Base-by-base conservation (phyloP, 1,140 invertebrate species). In the Monochamus saltuarius region DNA sequence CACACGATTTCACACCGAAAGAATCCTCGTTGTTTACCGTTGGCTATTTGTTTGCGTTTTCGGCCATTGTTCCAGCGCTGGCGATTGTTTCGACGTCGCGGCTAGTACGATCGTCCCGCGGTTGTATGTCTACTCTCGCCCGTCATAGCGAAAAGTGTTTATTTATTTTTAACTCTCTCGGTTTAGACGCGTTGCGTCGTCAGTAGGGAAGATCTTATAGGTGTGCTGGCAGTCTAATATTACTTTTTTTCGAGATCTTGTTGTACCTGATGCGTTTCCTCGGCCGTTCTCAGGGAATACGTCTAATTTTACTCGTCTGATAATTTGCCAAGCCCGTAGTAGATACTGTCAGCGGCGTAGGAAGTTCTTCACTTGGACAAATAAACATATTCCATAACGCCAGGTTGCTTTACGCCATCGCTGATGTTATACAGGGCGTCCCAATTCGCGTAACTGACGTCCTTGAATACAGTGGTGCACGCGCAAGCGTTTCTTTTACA, bases 161-260 rank as follows among this genome's bases (percentile, higher is more conserved):
- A 67, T 67, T 67, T 67, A 67, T 67, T 67, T 67, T 67, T 67
- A 67, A 67, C 62, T 59, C 56, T 59, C 52, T 52, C 52, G 54
- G 53, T 64, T 61, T 52, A 65, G 64, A 62, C 50, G 55, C 59
- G 42, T 34, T 37, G 29, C 42, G 52, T 64, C 47, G 46, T 59
- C 55, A 11, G 35, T n/a, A 14, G 35, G 35, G 35, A 29, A 37
- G 57, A 38, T 54, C 57, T 40, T 49, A 52, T 61, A 65, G 58
- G 62, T 61, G 58, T 61, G 59, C 50, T 56, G 62, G 62, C 52
- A 61, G 17, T 37, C 36, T 40, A 42, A 39, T 39, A 17, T 63
- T 53, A 56, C 46, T 35, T 58, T 56, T 60, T 50, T 60, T 57
- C 39, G 39, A 38, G 40, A 29, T 29, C 39, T 49, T 49, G 49